A percentile compares a stretch with the other conserved stretches of the same genome.
Conservation (phyloP, 2,113 vertebrate genomes). For the Spermophilus dauricus region DNA sequence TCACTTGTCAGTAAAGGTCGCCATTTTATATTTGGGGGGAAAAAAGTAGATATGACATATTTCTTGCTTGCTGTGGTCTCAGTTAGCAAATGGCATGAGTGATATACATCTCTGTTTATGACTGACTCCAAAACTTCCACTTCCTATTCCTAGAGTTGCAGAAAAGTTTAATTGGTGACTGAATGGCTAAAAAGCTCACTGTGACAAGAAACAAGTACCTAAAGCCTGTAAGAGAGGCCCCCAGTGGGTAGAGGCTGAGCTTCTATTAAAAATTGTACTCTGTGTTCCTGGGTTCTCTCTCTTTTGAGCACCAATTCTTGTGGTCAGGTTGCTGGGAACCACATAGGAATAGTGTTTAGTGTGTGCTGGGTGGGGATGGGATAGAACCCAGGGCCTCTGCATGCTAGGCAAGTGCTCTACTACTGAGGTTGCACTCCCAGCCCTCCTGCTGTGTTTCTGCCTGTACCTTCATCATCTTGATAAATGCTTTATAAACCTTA, state of each 20-base stretch:
- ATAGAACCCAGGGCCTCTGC: not conserved
- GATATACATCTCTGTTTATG: not conserved
- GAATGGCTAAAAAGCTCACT: not conserved
- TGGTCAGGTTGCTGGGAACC: not conserved
- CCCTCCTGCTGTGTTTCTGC: not conserved
- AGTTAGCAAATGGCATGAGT: not conserved
- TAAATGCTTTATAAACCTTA: not conserved
- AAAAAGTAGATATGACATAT: not conserved
- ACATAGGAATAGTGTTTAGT: fast-evolving
- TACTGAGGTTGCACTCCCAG: not conserved
- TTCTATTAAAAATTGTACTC: fast-evolving
- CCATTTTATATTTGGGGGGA: not conserved
- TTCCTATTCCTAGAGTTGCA: not conserved
- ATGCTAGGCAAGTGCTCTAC: too few relatives aligned
- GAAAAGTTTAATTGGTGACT: not conserved
- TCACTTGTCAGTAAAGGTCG: not conserved
- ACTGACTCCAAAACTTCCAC: not conserved
- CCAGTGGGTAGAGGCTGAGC: fast-evolving
- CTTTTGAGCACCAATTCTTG: not conserved
- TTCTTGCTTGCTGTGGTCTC: not conserved
- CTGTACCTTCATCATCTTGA: not conserved
- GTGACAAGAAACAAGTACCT: not conserved
- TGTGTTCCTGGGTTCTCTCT: not conserved
- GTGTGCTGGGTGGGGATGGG: not conserved
- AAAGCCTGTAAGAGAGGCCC: not conserved